phyloP scores from a whole-genome alignment of 2,888 invertebrate genomes.

The Proisotoma minuta region DNA sequence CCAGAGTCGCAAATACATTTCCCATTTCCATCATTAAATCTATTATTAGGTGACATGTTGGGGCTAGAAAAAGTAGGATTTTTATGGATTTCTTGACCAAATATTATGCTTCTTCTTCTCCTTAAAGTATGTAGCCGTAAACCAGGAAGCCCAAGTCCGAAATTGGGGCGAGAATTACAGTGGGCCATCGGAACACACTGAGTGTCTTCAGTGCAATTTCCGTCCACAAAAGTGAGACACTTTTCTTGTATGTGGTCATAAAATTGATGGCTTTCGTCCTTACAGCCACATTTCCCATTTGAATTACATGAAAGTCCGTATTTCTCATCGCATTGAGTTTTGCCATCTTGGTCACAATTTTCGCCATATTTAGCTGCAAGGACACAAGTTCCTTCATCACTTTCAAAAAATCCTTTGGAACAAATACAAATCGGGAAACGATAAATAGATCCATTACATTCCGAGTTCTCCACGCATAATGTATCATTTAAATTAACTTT shows the following conservation, averaged over 20 bases:
- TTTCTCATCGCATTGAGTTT: constrained; percentile 24
- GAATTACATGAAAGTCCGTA: constrained; percentile 21
- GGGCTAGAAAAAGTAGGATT: background rate
- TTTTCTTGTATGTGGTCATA: constrained; percentile 21
- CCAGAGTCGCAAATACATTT: constrained; percentile 29
- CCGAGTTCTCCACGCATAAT: constrained; percentile 27
- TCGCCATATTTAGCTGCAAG: constrained; percentile 26
- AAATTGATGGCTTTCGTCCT: constrained; percentile 24
- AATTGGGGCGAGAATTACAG: constrained; percentile 12
- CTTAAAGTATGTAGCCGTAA: constrained; percentile 12
- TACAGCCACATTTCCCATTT: constrained; percentile 24
- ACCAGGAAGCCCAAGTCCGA: constrained; percentile 1
- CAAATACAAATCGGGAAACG: constrained; percentile 30
- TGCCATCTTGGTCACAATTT: constrained; percentile 14
- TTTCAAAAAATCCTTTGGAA: constrained; percentile 21
- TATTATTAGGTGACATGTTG: constrained; percentile 1
- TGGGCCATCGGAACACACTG: constrained; percentile 28
- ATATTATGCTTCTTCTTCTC: background rate
- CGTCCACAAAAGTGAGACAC: constrained; percentile 23
- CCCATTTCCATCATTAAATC: constrained; percentile 9
- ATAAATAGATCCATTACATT: constrained; percentile 25
- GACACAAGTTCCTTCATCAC: constrained; percentile 26
- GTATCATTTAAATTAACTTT: constrained; percentile 13
- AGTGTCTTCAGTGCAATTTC: constrained; percentile 23
- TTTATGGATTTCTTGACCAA: constrained; percentile 12